These are phyloP conservation scores for Willisornis vidua DNA, from an alignment of 2,113 vertebrate species.

Conservation along the genomic window DNA sequence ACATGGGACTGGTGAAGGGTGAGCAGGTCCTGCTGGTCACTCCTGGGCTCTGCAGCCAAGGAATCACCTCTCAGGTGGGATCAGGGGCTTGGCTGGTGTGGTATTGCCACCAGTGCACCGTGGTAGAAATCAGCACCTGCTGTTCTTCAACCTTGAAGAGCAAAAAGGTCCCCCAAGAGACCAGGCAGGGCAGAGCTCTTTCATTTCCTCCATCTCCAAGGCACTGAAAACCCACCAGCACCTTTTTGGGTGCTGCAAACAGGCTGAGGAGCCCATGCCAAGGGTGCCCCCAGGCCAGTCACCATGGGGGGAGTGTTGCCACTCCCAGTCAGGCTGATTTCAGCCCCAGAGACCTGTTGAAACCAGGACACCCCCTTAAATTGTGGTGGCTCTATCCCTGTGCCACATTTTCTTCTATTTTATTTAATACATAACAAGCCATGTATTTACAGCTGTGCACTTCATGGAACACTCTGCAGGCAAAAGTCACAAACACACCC, in stretches of 20 bases:
- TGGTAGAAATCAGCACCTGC: background rate
- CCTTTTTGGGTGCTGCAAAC: background rate
- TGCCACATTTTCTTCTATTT: background rate
- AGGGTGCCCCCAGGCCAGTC: background rate
- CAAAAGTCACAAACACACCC: too few species aligned
- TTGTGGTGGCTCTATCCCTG: too few species aligned
- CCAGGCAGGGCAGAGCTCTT: background rate
- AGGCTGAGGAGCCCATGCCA: background rate
- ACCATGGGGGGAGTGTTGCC: background rate
- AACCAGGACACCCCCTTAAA: background rate
- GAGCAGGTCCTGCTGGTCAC: background rate
- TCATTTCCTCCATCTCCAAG: background rate
- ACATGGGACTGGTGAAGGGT: too few species aligned
- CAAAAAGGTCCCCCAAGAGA: background rate
- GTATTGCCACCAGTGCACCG: background rate
- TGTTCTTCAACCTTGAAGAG: background rate
- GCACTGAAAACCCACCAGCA: background rate
- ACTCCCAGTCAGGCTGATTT: background rate
- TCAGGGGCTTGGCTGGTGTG: background rate
- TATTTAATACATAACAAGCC: background rate
- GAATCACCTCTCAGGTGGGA: background rate
- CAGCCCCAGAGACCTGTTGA: background rate
- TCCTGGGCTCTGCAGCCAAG: background rate
- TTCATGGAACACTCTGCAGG: background rate
- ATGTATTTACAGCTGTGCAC: background rate